phyloP scores from a whole-genome alignment of 1,140 invertebrate genomes.

The Drosophila aff. region DNA sequence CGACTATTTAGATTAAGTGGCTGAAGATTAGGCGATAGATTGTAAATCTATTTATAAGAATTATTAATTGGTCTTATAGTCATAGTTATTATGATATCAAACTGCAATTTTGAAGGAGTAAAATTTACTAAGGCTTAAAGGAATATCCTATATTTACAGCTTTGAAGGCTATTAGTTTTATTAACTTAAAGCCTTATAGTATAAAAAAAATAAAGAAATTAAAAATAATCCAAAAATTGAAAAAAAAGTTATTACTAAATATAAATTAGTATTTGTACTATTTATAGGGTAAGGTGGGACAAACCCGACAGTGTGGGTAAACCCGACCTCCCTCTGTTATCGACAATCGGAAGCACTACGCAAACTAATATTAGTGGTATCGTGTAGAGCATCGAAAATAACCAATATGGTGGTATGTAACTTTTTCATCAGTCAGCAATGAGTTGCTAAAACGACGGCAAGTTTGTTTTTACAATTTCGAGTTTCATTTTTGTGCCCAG shows the following conservation, averaged over 20 bases:
- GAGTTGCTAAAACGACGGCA: too few relatives aligned
- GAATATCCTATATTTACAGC: constrained; percentile 86
- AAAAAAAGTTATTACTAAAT: constrained; percentile 81
- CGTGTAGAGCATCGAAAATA: too few relatives aligned
- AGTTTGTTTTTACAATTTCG: too few relatives aligned
- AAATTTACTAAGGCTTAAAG: constrained; percentile 85
- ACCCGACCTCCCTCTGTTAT: too few relatives aligned
- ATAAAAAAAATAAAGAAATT: constrained; percentile 80
- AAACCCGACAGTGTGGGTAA: too few relatives aligned
- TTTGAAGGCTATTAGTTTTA: constrained; percentile 87
- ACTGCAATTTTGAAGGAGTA: constrained; percentile 87
- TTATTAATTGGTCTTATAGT: constrained; percentile 84
- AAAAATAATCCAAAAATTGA: constrained; percentile 75
- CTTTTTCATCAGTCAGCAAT: too few relatives aligned
- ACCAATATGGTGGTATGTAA: too few relatives aligned
- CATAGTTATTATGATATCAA: constrained; percentile 85
- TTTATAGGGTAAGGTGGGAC: too few relatives aligned
- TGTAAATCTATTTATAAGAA: constrained; percentile 87
- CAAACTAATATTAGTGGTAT: too few relatives aligned
- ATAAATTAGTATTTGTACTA: constrained; percentile 61
- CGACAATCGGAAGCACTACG: too few relatives aligned
- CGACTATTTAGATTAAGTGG: constrained; percentile 85
- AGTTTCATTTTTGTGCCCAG: too few relatives aligned
- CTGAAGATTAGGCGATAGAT: constrained; percentile 86
- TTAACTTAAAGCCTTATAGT: constrained; percentile 87